These are phyloP conservation scores for Siniperca chuatsi DNA, from an alignment of 2,113 vertebrate genomes.

Conservation along the genomic window DNA sequence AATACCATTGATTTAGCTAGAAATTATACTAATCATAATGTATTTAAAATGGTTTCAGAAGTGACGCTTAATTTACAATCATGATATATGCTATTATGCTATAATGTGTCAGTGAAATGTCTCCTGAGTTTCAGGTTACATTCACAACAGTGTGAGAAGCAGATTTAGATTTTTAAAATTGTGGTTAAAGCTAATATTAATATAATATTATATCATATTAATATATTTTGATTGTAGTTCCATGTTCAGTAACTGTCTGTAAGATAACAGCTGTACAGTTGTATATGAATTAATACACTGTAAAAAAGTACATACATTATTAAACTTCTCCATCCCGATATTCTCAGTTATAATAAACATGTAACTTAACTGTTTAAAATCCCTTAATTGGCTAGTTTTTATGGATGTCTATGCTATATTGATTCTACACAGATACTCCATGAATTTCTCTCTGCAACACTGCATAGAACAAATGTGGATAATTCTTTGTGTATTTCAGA, in stretches of 20 bases:
- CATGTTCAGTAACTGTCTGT: not conserved
- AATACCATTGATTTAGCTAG: not conserved
- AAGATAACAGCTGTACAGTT: not conserved
- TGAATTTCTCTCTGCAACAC: not conserved
- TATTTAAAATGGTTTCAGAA: too few species aligned
- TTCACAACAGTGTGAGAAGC: not conserved
- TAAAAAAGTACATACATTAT: not conserved
- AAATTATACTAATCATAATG: not conserved
- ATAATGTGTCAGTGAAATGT: not conserved
- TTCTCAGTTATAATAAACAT: not conserved
- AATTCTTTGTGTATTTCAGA: not conserved
- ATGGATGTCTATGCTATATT: not conserved
- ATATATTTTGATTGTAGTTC: not conserved
- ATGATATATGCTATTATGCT: not conserved
- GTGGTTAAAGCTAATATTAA: too few species aligned
- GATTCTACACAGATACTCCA: not conserved
- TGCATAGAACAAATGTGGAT: too few species aligned
- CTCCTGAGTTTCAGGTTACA: too few species aligned
- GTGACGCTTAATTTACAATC: not conserved
- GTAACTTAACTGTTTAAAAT: not conserved
- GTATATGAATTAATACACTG: not conserved
- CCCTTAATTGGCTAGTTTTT: not conserved
- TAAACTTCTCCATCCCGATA: not conserved
- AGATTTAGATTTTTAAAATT: too few species aligned
- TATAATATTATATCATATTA: too few species aligned